phyloP scores from a whole-genome alignment of 2,113 vertebrate species.

The Alces alces region DNA sequence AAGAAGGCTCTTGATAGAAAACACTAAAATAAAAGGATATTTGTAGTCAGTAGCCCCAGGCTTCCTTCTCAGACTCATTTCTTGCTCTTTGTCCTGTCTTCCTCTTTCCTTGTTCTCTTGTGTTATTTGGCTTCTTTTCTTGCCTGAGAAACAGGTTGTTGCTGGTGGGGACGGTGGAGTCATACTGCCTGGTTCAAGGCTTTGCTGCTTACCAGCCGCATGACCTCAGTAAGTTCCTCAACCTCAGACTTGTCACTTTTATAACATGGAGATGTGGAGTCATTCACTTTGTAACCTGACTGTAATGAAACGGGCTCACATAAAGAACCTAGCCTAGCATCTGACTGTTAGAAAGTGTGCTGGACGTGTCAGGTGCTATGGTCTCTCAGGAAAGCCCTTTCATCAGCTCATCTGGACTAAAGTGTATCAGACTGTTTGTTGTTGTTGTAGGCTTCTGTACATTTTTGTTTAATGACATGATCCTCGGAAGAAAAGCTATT shows the following conservation, averaged over 20 bases:
- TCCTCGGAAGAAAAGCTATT: background rate
- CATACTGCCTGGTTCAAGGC: background rate
- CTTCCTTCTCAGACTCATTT: background rate
- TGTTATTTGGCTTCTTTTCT: background rate
- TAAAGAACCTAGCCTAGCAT: background rate
- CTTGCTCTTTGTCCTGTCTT: background rate
- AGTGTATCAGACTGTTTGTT: background rate
- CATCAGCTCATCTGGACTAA: background rate
- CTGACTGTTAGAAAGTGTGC: background rate
- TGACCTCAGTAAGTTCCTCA: background rate
- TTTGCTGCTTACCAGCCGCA: background rate
- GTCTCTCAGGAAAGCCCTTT: background rate
- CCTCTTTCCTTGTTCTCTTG: background rate
- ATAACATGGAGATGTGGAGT: background rate
- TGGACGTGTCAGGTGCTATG: background rate
- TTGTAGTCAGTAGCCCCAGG: background rate
- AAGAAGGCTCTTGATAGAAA: background rate
- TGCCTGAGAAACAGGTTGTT: background rate
- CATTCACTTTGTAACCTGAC: background rate
- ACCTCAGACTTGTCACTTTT: background rate
- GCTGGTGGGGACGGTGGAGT: background rate
- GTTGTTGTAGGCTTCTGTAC: background rate
- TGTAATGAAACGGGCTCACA: background rate
- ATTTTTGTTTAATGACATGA: background rate
- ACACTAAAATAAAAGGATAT: background rate